phyloP scores from a whole-genome alignment of 2,888 invertebrate genomes.

The Ochlodes sylvanus region DNA sequence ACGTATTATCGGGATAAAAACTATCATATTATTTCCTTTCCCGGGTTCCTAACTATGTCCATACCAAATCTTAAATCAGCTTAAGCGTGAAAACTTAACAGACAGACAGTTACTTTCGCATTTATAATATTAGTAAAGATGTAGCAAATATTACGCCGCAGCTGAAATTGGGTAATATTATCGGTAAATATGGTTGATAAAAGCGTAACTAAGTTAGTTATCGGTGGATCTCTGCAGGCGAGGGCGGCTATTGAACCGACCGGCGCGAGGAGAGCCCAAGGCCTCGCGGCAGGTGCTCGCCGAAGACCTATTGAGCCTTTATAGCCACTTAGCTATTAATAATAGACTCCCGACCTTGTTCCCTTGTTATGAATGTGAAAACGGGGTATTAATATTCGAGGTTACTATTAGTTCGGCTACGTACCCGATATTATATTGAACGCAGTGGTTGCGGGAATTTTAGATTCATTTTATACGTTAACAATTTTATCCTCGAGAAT shows the following conservation, averaged over 20 bases:
- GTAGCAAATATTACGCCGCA: too few relatives aligned
- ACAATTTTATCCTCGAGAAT: neutral
- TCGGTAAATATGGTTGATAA: neutral
- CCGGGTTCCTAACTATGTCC: too few relatives aligned
- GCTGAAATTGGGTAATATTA: neutral
- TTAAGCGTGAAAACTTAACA: too few relatives aligned
- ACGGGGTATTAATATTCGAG: conserved; percentile 13
- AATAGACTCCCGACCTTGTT: conserved; percentile 25
- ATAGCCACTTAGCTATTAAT: conserved; percentile 25
- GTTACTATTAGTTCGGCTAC: neutral
- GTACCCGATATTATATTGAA: neutral
- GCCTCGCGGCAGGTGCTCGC: conserved; percentile 28
- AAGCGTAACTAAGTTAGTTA: neutral
- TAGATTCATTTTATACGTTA: neutral
- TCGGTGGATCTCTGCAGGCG: conserved; percentile 24
- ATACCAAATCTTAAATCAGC: too few relatives aligned
- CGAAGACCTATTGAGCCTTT: conserved; percentile 17
- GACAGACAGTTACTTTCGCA: too few relatives aligned
- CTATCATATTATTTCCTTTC: too few relatives aligned
- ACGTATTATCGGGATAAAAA: too few relatives aligned
- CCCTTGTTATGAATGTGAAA: conserved; percentile 20
- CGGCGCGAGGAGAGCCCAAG: conserved; percentile 20
- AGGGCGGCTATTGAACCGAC: conserved; percentile 20
- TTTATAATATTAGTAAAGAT: too few relatives aligned
- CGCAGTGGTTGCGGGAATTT: neutral